Conservation (phyloP, 92 coral and sea anemone genomes). For the Diadumene lineata region DNA sequence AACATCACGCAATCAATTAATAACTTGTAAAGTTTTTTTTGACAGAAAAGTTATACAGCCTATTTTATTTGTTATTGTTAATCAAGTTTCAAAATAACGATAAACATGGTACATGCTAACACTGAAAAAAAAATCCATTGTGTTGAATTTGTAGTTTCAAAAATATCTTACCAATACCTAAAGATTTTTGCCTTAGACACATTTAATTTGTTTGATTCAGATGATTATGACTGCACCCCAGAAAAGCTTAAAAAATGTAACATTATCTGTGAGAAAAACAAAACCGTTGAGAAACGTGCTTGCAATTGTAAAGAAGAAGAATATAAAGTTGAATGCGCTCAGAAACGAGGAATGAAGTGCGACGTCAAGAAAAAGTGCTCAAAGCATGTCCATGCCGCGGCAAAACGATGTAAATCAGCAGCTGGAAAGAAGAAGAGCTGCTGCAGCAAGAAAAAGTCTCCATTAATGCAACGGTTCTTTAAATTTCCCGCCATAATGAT, state of each 20-base stretch:
- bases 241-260: constrained; percentile 30
- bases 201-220: background rate
- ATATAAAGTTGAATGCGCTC: constrained; percentile 41
- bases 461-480: constrained; percentile 36
- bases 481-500: constrained; percentile 41
- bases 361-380: constrained; percentile 22
- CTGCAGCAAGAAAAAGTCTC: constrained; percentile 28
- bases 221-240: background rate
- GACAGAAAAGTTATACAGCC: too few relatives aligned
- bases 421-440: constrained; percentile 20
- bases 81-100: too few relatives aligned
- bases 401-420: constrained; percentile 13
- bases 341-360: constrained; percentile 32
- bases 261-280: constrained; percentile 25
- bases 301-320: constrained; percentile 25
- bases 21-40: too few relatives aligned
- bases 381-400: constrained; percentile 18
- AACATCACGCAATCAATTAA: too few relatives aligned
- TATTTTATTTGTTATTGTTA: too few relatives aligned
- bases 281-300: constrained; percentile 18
- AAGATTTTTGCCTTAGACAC: background rate
- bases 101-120: too few relatives aligned
- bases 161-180: too few relatives aligned
- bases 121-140: too few relatives aligned
- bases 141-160: too few relatives aligned